A percentile compares a stretch with the other conserved stretches of the same genome.
phyloP scores from a whole-genome alignment of 2,888 invertebrate species.

The Ischnus inquisitorius region DNA sequence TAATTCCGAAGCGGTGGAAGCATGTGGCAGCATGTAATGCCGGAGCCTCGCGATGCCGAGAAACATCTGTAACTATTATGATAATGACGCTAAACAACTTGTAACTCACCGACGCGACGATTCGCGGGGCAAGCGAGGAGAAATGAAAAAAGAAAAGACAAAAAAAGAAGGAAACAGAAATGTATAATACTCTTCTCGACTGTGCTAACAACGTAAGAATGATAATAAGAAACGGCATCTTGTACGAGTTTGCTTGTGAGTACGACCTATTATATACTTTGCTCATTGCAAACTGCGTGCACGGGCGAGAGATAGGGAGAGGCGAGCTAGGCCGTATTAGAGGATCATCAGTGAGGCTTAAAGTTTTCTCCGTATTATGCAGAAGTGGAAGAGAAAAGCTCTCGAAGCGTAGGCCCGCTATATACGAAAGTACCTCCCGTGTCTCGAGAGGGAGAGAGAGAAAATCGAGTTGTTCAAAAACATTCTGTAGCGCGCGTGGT shows the following conservation, averaged over 20 bases:
- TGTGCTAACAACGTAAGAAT: conserved; percentile 38
- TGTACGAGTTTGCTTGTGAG: neutral
- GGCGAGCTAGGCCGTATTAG: conserved; percentile 40
- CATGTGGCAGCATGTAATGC: neutral
- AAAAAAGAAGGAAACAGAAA: conserved; percentile 4
- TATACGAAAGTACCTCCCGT: conserved; percentile 33
- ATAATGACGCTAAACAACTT: conserved; percentile 54
- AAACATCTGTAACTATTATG: conserved; percentile 59
- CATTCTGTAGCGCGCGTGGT: conserved; percentile 45
- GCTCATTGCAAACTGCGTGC: conserved; percentile 43
- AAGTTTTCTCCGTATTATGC: conserved; percentile 54
- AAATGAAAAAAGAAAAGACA: neutral
- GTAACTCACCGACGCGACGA: conserved; percentile 23
- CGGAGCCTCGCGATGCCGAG: neutral
- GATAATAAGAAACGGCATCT: neutral
- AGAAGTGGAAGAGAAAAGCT: conserved; percentile 28
- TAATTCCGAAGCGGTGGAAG: conserved; percentile 7
- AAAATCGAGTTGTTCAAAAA: conserved; percentile 53
- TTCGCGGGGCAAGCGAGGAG: conserved; percentile 1
- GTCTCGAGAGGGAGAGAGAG: no score
- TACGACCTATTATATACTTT: conserved; percentile 50
- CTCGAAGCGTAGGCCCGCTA: conserved; percentile 36
- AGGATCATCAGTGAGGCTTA: conserved; percentile 50
- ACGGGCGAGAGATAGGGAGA: neutral
- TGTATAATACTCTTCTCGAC: conserved; percentile 45